Percentiles rank a stretch among this genome's conserved stretches.
Conservation (phyloP, 23 tunicate species). For the Aplidium turbinatum region DNA sequence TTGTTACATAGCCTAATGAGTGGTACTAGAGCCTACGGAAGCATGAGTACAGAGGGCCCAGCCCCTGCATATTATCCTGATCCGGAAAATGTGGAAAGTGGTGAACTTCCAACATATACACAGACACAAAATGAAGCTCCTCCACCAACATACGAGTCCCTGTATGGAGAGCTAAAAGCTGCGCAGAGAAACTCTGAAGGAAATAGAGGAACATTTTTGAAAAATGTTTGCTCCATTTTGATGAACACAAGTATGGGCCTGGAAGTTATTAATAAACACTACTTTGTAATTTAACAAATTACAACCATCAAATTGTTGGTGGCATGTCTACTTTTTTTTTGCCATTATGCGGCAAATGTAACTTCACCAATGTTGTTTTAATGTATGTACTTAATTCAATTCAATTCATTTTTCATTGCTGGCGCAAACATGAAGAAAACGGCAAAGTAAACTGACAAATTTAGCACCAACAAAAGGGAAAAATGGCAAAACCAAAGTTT, state of each 20-base stretch:
- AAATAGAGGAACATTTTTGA: slow-evolving; percentile 62
- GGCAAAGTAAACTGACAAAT: no score
- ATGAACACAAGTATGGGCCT: slow-evolving; percentile 79
- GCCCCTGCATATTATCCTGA: slow-evolving; percentile 38
- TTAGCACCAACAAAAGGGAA: no score
- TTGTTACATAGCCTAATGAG: no score
- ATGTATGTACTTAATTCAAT: no score
- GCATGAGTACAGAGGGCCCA: slow-evolving; percentile 32
- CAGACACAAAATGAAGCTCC: slow-evolving; percentile 74
- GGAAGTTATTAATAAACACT: background rate
- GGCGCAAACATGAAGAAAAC: no score
- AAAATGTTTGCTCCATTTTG: slow-evolving; percentile 63
- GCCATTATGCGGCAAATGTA: no score
- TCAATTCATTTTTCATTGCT: no score
- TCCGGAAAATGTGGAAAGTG: background rate
- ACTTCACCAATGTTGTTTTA: slow-evolving; percentile 59
- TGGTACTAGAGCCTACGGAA: slow-evolving; percentile 23
- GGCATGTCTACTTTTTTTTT: no score
- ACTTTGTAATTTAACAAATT: no score
- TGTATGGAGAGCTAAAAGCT: slow-evolving; percentile 70
- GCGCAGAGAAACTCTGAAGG: slow-evolving; percentile 51
- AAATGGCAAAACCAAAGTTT: no score
- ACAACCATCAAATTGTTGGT: no score
- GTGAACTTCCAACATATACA: slow-evolving; percentile 67
- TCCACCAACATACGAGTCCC: slow-evolving; percentile 78